Base-by-base conservation (phyloP, 92 coral and sea anemone genomes). In the Phymanthus crucifer region DNA sequence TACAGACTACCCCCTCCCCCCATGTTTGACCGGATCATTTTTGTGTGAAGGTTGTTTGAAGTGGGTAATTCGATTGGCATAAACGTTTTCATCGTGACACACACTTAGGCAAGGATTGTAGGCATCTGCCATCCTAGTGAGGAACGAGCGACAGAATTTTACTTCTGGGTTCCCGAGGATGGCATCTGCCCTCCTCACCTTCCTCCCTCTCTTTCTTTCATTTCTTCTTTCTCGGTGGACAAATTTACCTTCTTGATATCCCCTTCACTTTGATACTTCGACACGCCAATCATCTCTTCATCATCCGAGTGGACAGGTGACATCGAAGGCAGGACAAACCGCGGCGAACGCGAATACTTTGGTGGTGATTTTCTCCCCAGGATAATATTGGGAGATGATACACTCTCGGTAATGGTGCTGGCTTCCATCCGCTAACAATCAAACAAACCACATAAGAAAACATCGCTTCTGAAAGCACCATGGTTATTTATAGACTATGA, bases 371-470 rank as follows among this genome's bases (percentile, higher is more conserved):
- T 46, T 64, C 81, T 26, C 9, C 78, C 76, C 7, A 71, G 77
- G 14, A 70, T 58, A 34, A 72, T 69, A 33, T 79, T 88, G 66
- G 88, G 78, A 32, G 92, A 56, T 16, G 92, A 76, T 23, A 84
- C 83, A 75, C 83, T 88, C 71, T 88, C 89, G 26, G 87, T 83
- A 19, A 84, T 80, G 29, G 89, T 75, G 37, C 89, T 75, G 26
- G 86, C 80, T 52, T 88, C 92, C 92, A 88, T 88, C 17, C 92
- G 86, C 92, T 88, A 64, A 47, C 52, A 16, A 29, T 1, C 21
- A 43, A 43, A 43, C 48, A 43, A 2, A 0, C n/a, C n/a, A n/a
- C 48, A 43, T 43, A 10, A 54, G 27, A 54, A 54, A 54, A 24
- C 64, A 54, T 54, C n/a, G 2, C 8, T 54, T 21, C 0, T 54